Evolutionary conservation across 2,113 vertebrate genomes (phyloP).

Genomic region (Anarhynchus alexandrinus): DNA sequence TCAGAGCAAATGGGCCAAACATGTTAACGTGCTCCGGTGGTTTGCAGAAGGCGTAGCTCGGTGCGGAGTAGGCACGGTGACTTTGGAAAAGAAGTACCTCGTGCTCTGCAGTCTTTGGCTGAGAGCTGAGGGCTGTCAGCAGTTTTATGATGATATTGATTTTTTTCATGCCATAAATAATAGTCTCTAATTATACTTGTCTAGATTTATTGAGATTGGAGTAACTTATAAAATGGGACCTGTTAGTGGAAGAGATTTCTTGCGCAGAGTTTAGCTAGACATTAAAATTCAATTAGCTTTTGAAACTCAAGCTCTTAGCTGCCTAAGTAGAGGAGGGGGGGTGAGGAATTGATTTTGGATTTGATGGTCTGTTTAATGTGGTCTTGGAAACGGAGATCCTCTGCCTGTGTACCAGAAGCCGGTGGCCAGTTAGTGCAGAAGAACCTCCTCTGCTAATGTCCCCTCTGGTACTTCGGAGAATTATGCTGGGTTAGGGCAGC

Average conservation of each 20-base stretch:
- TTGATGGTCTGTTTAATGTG: neutral
- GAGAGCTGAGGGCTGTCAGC: constrained; percentile 28
- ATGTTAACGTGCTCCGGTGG: neutral
- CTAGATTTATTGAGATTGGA: constrained; percentile 53
- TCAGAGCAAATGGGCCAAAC: neutral
- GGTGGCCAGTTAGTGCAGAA: neutral
- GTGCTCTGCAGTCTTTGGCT: neutral
- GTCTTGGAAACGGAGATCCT: neutral
- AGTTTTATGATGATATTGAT: constrained; percentile 41
- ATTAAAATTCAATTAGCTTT: constrained; percentile 54
- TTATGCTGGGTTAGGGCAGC: neutral
- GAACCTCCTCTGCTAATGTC: neutral
- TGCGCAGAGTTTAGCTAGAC: constrained; percentile 16
- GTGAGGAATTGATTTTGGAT: constrained; percentile 3
- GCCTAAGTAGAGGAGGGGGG: neutral
- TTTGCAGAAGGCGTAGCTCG: neutral
- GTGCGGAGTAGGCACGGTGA: neutral
- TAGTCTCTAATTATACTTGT: constrained; percentile 50
- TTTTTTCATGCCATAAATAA: constrained; percentile 56
- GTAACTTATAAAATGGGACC: constrained; percentile 23
- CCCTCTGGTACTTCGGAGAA: neutral
- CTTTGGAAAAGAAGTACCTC: neutral
- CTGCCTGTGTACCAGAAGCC: neutral
- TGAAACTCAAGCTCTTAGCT: constrained; percentile 29
- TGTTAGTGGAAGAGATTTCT: constrained; percentile 40